Evolutionary conservation across 2,888 invertebrate genomes (phyloP), one percentile per base, ranked within the genome.

Genomic region (Pyrrhosoma nymphula): DNA sequence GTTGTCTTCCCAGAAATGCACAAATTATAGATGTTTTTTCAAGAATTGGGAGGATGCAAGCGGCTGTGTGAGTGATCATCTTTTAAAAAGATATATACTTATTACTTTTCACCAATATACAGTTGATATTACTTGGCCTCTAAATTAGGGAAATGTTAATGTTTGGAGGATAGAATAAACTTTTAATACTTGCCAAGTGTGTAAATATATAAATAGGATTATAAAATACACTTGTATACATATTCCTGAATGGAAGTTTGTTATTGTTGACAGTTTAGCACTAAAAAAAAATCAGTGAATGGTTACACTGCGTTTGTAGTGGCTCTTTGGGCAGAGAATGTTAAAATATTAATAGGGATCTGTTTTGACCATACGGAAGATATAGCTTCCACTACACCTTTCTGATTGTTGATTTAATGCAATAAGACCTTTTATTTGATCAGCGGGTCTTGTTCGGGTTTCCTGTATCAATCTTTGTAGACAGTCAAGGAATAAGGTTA

Each of bases 41-140:
- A 47, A 69, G 93, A 93, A 39, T 75, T 93, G 30, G 93, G 69
- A 69, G 47, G 63, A 93, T 93, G 69, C 93, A 69, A 69, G 93
- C 93, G 93, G 69, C 69, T 93, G 93, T 93, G 93, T 93, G 93
- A 93, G 93, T 93, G 93, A 93, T 93, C 75, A 93, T 93, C 39
- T 93, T 93, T 93, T 55, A n/a, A 93, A 91, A 93, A 26, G 93
- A 47, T 93, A 82, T 75, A 93, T 69, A 75, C 26, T 47, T 93
- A 35, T 75, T 39, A 93, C 47, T 39, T 35, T 69, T 93, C 93
- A 93, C 93, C 93, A 93, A 47, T 35, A n/a, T 93, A 93, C 26
- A 30, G 47, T 93, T 63, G 75, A 69, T 93, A 93, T 55, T 93
- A 93, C 93, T 93, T 93, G 69, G 93, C 93, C 16, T 63, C 20